Percentiles rank a stretch among this genome's conserved stretches.
Conservation (phyloP, 1,140 invertebrate species). For the Euglossa dilemma region DNA sequence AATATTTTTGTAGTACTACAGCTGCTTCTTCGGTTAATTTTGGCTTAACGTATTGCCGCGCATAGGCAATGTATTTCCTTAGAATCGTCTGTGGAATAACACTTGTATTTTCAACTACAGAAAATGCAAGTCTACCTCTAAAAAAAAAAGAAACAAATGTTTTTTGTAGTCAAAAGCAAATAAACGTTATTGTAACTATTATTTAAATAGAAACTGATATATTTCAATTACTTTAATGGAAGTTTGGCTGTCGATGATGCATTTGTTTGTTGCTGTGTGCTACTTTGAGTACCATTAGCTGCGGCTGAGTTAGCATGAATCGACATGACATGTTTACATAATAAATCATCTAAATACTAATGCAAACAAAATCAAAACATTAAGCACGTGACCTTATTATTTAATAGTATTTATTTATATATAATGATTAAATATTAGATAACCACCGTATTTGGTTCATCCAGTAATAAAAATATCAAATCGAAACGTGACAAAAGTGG, state of each 20-base stretch:
- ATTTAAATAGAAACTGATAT: conserved; percentile 15
- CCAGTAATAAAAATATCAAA: conserved; percentile 94
- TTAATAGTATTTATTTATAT: conserved; percentile 20
- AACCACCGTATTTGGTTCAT: conserved; percentile 89
- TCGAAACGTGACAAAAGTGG: conserved; percentile 96
- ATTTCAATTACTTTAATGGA: conserved; percentile 47
- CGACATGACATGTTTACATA: conserved; percentile 92
- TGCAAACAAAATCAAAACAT: conserved; percentile 63
- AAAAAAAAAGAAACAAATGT: conserved; percentile 66
- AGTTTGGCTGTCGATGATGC: not conserved
- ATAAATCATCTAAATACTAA: conserved; percentile 87
- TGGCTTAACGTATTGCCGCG: conserved; percentile 93
- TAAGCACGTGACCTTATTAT: conserved; percentile 22
- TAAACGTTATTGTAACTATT: not conserved
- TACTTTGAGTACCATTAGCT: conserved; percentile 18
- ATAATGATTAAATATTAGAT: conserved; percentile 49
- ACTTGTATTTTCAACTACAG: conserved; percentile 85
- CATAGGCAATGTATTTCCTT: conserved; percentile 96
- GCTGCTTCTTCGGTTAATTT: conserved; percentile 88
- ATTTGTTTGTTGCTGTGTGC: not conserved
- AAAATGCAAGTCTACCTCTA: conserved; percentile 86
- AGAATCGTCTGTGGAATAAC: conserved; percentile 89
- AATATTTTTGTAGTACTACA: conserved; percentile 89
- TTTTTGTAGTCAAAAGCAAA: not conserved
- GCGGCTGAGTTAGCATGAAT: conserved; percentile 84